Evolutionary conservation across 1,140 invertebrate species (phyloP), one percentile per base, ranked within the genome.

Genomic region (Drosophila tropicalis): DNA sequence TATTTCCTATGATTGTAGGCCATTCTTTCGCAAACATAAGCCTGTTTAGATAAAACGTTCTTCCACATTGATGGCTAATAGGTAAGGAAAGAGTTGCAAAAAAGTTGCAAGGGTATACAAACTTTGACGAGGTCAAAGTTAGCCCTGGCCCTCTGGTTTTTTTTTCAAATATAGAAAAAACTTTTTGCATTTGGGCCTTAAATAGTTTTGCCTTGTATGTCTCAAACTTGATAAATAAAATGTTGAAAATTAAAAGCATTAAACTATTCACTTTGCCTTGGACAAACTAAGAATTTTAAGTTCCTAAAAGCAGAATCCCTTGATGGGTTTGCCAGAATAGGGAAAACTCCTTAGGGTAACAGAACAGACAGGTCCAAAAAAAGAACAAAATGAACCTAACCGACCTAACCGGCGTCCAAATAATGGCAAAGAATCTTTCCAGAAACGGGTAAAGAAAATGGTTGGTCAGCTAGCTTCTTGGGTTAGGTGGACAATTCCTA

Each of bases 391-490:
- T 44, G 61, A 79, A 72, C 64, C 82, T 70, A 63, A n/a, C n/a
- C n/a, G n/a, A n/a, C n/a, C n/a, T n/a, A n/a, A 79, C 78, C 82
- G 82, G 74, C 78, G 75, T 81, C 78, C 83, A 79, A 79, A 89
- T 84, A 87, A 76, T 51, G 44, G 17, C 44, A 80, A 77, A 83
- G 83, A 83, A 84, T 68, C 79, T 34, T n/a, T 76, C 55, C 44
- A 44, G 55, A 29, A 44, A 57, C 61, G 55, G 29, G 13, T 13
- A 4, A 15, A 5, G 6, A 36, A n/a, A n/a, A n/a, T n/a, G n/a
- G n/a, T n/a, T n/a, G n/a, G n/a, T n/a, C n/a, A n/a, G n/a, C n/a
- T n/a, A n/a, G n/a, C n/a, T n/a, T n/a, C n/a, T n/a, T n/a, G n/a
- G n/a, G n/a, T n/a, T n/a, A n/a, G n/a, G n/a, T n/a, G n/a, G n/a